These are phyloP conservation scores for Drosophila sechellia DNA, from an alignment of 1,140 invertebrate genomes.

Conservation along the genomic window DNA sequence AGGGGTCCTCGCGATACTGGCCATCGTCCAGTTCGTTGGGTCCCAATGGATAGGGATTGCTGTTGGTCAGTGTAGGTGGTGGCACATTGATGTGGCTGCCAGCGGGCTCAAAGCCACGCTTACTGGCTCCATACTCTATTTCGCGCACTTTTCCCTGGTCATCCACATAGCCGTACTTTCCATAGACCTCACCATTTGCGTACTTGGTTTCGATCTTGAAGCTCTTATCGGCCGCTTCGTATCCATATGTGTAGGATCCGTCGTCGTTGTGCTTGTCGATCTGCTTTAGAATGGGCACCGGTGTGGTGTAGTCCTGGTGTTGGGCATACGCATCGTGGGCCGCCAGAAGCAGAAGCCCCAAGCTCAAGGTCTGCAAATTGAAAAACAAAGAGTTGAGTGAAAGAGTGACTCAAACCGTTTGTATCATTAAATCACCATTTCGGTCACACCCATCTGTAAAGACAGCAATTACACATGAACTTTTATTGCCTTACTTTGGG, in stretches of 20 bases:
- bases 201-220: constrained; percentile 96
- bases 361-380: constrained; percentile 12
- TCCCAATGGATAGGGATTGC: constrained; percentile 86
- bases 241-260: constrained; percentile 94
- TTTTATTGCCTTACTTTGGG: constrained; percentile 21
- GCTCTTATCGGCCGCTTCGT: constrained; percentile 94
- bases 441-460: constrained; percentile 16
- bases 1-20: constrained; percentile 92
- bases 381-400: constrained; percentile 3
- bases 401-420: background rate
- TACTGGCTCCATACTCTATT: constrained; percentile 94
- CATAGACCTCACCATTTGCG: constrained; percentile 91
- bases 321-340: constrained; percentile 68
- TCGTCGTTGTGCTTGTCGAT: constrained; percentile 95
- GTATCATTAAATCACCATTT: background rate
- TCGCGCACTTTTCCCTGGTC: constrained; percentile 91
- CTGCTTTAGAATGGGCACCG: constrained; percentile 92
- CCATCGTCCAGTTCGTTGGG: constrained; percentile 91
- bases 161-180: constrained; percentile 89
- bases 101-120: constrained; percentile 93
- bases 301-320: constrained; percentile 86
- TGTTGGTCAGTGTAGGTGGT: constrained; percentile 88
- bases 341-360: constrained; percentile 33
- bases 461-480: constrained; percentile 17
- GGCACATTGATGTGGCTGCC: constrained; percentile 92